phyloP scores from a whole-genome alignment of 1,140 invertebrate species.

The Lepidotrigona ventralis region DNA sequence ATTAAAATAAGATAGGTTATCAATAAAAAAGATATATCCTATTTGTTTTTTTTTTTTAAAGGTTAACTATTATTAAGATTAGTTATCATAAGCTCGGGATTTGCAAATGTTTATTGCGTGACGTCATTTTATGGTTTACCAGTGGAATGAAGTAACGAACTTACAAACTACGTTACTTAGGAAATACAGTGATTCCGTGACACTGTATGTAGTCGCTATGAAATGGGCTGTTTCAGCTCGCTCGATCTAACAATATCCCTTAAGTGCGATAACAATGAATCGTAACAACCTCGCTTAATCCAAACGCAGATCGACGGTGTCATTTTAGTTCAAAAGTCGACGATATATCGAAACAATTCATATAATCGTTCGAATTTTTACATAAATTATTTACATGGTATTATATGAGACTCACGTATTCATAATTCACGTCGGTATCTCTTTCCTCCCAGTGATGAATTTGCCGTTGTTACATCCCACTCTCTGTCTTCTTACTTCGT shows the following conservation, averaged over 20 bases:
- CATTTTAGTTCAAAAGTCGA: background rate
- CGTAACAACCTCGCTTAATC: slow-evolving; percentile 38
- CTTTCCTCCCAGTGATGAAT: background rate
- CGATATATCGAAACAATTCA: background rate
- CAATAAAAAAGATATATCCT: background rate
- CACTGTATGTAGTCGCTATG: slow-evolving; percentile 10
- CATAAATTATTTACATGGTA: slow-evolving; percentile 21
- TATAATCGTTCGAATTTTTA: slow-evolving; percentile 4
- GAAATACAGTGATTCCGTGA: slow-evolving; percentile 16
- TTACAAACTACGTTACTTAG: slow-evolving; percentile 38
- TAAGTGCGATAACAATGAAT: slow-evolving; percentile 42
- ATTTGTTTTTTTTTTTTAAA: too few relatives aligned
- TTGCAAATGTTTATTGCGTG: slow-evolving; percentile 50
- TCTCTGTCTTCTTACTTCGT: background rate
- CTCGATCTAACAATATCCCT: slow-evolving; percentile 24
- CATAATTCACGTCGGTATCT: background rate
- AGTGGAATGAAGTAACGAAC: slow-evolving; percentile 35
- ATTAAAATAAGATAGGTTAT: background rate
- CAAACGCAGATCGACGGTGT: background rate
- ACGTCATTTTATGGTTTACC: slow-evolving; percentile 28
- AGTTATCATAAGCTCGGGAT: background rate
- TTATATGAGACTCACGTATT: background rate
- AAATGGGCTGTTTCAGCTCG: background rate
- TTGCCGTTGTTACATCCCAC: background rate
- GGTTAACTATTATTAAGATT: background rate